These are phyloP conservation scores for Sminthurinus aureus DNA, from an alignment of 2,888 invertebrate species.

Conservation along the genomic window DNA sequence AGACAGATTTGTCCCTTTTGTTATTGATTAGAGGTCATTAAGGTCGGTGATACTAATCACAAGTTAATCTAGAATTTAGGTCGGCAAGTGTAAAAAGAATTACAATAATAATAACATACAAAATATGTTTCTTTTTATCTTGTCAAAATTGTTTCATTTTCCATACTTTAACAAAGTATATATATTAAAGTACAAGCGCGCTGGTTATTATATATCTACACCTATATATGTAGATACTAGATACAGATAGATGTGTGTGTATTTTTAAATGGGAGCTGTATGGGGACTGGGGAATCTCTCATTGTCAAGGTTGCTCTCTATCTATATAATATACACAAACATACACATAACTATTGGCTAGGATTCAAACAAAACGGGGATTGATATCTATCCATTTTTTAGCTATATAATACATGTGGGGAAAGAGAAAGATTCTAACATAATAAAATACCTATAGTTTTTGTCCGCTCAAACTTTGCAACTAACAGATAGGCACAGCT, in stretches of 20 bases:
- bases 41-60: constrained; percentile 26
- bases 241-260: neutral
- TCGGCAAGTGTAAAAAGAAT: constrained; percentile 3
- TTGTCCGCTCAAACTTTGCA: too few species aligned
- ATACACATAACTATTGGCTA: constrained; percentile 2
- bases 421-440: too few species aligned
- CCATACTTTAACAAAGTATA: too few species aligned
- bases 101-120: too few species aligned
- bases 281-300: constrained; percentile 11
- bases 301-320: constrained; percentile 43
- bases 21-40: constrained; percentile 32
- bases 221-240: neutral
- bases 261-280: constrained; percentile 30
- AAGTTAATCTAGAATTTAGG: too few species aligned
- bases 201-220: neutral
- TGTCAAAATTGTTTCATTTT: neutral
- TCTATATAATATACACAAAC: constrained; percentile 11
- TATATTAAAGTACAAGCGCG: too few species aligned
- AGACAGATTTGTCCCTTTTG: neutral
- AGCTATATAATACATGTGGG: too few species aligned
- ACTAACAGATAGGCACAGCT: too few species aligned
- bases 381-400: too few species aligned
- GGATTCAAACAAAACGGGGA: constrained; percentile 26
- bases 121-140: neutral
- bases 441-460: too few species aligned